Evolutionary conservation across 35 echinoderm and acorn worm species (phyloP).

Genomic region (Stichopus chloronotus): DNA sequence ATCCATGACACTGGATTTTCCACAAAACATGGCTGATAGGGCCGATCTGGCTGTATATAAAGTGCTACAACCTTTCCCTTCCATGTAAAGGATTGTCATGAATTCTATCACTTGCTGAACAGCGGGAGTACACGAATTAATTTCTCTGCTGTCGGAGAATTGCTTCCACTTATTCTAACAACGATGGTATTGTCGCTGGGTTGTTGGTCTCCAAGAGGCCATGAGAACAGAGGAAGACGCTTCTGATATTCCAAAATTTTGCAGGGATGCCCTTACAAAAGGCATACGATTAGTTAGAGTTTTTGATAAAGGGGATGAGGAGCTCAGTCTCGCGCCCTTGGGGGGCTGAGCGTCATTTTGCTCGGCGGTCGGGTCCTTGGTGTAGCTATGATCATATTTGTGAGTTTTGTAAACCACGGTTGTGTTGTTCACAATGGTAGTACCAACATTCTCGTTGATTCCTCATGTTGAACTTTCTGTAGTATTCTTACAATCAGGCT

Average conservation of each 20-base stretch:
- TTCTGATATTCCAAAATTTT: constrained; percentile 3
- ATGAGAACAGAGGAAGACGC: background rate
- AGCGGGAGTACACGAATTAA: background rate
- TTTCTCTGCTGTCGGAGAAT: background rate
- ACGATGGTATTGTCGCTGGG: background rate
- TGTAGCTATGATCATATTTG: too few relatives aligned
- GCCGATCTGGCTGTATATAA: background rate
- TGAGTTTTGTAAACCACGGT: too few relatives aligned
- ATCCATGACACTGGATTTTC: background rate
- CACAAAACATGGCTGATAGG: background rate
- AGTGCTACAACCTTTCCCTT: background rate
- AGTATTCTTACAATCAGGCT: background rate
- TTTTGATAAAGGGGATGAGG: background rate
- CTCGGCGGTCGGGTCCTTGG: too few relatives aligned
- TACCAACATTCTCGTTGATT: too few relatives aligned
- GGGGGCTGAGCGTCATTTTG: background rate
- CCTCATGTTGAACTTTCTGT: too few relatives aligned
- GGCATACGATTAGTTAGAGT: background rate
- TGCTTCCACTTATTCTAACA: constrained; percentile 5
- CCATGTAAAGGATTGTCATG: background rate
- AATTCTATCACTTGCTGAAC: background rate
- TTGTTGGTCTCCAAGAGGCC: background rate
- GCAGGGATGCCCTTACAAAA: background rate
- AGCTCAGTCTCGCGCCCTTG: constrained; percentile 14
- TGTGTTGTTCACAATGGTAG: too few relatives aligned